phyloP scores from a whole-genome alignment of 2,113 vertebrate genomes.

The Lampris incognitus region DNA sequence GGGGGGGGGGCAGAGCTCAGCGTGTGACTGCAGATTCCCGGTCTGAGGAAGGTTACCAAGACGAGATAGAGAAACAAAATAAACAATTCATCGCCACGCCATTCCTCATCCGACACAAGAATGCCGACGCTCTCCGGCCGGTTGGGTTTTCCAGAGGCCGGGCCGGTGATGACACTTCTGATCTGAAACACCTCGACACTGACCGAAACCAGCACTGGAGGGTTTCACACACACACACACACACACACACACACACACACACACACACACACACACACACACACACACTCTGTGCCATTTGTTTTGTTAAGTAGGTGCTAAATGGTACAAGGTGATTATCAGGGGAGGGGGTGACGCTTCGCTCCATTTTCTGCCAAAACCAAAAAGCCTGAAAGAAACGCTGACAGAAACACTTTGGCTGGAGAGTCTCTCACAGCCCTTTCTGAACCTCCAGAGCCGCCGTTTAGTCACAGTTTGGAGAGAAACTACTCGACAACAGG shows the following conservation, averaged over 20 bases:
- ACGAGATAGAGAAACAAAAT: slow-evolving; percentile 79
- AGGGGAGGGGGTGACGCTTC: slow-evolving; percentile 63
- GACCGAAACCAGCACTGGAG: slow-evolving; percentile 71
- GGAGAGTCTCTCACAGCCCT: slow-evolving; percentile 48
- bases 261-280: slow-evolving; percentile 44
- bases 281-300: slow-evolving; percentile 81
- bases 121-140: slow-evolving; percentile 64
- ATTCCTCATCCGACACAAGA: slow-evolving; percentile 70
- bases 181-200: slow-evolving; percentile 67
- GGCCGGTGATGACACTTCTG: slow-evolving; percentile 70
- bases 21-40: slow-evolving; percentile 70
- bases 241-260: slow-evolving; percentile 9
- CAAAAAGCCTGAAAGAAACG: slow-evolving; percentile 28
- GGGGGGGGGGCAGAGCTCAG: slow-evolving; percentile 50
- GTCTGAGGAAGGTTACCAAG: slow-evolving; percentile 70
- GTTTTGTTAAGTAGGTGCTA: slow-evolving; percentile 87
- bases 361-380: slow-evolving; percentile 62
- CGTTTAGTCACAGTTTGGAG: neutral
- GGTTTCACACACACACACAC: slow-evolving; percentile 25
- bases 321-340: slow-evolving; percentile 87
- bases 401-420: slow-evolving; percentile 42
- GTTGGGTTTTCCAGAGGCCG: slow-evolving; percentile 52
- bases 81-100: slow-evolving; percentile 68
- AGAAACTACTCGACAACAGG: neutral
- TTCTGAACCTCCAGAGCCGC: slow-evolving; percentile 63